Percentiles rank a stretch among this genome's conserved stretches.
These are phyloP conservation scores for Drosophila vallismaia DNA, from an alignment of 2,888 invertebrate genomes.

Conservation along the genomic window DNA sequence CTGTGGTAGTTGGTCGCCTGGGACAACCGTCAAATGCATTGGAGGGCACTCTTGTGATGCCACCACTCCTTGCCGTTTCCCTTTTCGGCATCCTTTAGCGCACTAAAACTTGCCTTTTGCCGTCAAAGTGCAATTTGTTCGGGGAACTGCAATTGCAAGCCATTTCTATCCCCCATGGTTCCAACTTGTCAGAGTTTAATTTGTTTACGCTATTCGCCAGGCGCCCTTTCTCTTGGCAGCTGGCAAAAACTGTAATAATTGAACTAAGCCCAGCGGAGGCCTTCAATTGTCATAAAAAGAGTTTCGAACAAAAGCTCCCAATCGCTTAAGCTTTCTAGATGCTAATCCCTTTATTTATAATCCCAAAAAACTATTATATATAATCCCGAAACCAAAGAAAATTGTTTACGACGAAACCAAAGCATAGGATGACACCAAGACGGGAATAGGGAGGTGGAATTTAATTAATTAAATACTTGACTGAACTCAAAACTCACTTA, in stretches of 20 bases:
- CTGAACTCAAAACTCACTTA: slow-evolving; percentile 32
- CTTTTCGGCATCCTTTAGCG: slow-evolving; percentile 8
- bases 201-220: slow-evolving; percentile 64
- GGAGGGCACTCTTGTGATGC: slow-evolving; percentile 41
- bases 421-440: not conserved
- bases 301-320: not conserved
- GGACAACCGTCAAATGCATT: slow-evolving; percentile 69
- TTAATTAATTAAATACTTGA: slow-evolving; percentile 42
- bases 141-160: slow-evolving; percentile 49
- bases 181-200: slow-evolving; percentile 61
- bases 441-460: not conserved
- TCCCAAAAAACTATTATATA: slow-evolving; percentile 15
- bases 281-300: slow-evolving; percentile 40
- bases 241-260: slow-evolving; percentile 40
- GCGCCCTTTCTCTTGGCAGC: slow-evolving; percentile 44
- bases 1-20: slow-evolving; percentile 58
- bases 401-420: not conserved
- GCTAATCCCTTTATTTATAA: slow-evolving; percentile 24
- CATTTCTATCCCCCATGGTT: slow-evolving; percentile 6
- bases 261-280: slow-evolving; percentile 37
- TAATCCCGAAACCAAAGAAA: slow-evolving; percentile 6
- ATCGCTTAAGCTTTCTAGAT: slow-evolving; percentile 12
- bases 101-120: slow-evolving; percentile 67
- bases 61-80: slow-evolving; percentile 1
- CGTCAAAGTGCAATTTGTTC: slow-evolving; percentile 76